phyloP scores from a whole-genome alignment of 2,113 vertebrate species.

The Melanerpes formicivorus region DNA sequence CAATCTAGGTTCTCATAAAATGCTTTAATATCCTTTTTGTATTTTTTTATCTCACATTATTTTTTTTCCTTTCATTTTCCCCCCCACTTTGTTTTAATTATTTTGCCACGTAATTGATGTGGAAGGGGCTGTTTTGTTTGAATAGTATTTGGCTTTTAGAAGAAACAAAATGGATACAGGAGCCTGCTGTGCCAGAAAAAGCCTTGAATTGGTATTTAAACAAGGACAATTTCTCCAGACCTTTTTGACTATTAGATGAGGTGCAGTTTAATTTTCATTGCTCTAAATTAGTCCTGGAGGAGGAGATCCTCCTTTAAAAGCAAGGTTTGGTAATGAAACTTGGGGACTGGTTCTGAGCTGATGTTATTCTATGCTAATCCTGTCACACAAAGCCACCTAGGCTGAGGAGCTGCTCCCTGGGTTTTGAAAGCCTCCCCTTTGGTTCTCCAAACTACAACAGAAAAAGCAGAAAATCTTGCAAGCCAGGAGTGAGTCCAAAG shows the following conservation, averaged over 20 bases:
- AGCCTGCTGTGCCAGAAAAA: slow-evolving; percentile 63
- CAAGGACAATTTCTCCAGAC: slow-evolving; percentile 42
- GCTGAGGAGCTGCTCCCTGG: background rate
- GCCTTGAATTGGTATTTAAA: slow-evolving; percentile 48
- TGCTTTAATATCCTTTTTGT: slow-evolving; percentile 27
- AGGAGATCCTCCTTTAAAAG: slow-evolving; percentile 27
- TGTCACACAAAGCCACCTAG: background rate
- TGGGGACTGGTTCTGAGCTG: background rate
- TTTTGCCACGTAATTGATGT: slow-evolving; percentile 22
- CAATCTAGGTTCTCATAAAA: background rate
- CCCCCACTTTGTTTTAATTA: background rate
- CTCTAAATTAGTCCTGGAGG: slow-evolving; percentile 48
- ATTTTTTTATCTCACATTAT: background rate
- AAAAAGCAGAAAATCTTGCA: background rate
- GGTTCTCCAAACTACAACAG: background rate
- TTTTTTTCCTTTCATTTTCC: background rate
- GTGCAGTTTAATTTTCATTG: slow-evolving; percentile 61
- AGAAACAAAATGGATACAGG: slow-evolving; percentile 14
- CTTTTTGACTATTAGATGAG: slow-evolving; percentile 55
- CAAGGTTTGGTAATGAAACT: slow-evolving; percentile 20
- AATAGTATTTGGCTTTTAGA: slow-evolving; percentile 62
- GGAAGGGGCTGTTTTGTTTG: slow-evolving; percentile 53
- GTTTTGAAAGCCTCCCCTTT: background rate
- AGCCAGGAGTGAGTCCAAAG: slow-evolving; percentile 3
- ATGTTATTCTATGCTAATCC: background rate